Conservation (phyloP, 2,113 vertebrate genomes). For the Macaca fascicularis region DNA sequence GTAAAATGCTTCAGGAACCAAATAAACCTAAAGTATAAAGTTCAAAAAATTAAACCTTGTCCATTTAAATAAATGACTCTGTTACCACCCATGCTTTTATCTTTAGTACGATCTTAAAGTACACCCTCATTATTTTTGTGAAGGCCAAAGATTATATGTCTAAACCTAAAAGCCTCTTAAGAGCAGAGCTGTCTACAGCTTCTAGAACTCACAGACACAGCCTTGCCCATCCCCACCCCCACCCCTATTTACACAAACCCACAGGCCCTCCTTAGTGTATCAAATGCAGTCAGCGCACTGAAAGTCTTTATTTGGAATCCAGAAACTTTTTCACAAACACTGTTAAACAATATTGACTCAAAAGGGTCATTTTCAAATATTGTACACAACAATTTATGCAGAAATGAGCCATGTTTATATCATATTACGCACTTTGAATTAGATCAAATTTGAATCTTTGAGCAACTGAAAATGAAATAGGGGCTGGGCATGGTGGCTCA, state of each 20-base stretch:
- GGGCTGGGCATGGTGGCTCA: no score
- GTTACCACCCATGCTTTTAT: not conserved
- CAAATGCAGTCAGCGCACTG: not conserved
- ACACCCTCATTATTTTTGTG: not conserved
- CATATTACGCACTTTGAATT: not conserved
- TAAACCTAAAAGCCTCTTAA: not conserved
- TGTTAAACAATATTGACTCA: not conserved
- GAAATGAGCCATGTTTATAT: not conserved
- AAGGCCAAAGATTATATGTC: not conserved
- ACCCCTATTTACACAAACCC: not conserved
- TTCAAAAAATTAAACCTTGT: not conserved
- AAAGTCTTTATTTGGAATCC: not conserved
- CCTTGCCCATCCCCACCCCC: no score
- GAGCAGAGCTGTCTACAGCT: not conserved
- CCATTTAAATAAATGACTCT: not conserved
- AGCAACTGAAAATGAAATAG: not conserved
- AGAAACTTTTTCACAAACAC: not conserved
- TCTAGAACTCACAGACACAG: not conserved
- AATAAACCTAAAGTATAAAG: not conserved
- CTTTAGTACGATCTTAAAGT: not conserved
- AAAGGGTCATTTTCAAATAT: not conserved
- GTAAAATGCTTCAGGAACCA: not conserved
- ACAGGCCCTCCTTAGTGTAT: not conserved
- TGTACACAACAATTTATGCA: not conserved
- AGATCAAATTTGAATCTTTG: not conserved